Conservation (phyloP, 2,888 invertebrate species). For the Drosophila emarginata region DNA sequence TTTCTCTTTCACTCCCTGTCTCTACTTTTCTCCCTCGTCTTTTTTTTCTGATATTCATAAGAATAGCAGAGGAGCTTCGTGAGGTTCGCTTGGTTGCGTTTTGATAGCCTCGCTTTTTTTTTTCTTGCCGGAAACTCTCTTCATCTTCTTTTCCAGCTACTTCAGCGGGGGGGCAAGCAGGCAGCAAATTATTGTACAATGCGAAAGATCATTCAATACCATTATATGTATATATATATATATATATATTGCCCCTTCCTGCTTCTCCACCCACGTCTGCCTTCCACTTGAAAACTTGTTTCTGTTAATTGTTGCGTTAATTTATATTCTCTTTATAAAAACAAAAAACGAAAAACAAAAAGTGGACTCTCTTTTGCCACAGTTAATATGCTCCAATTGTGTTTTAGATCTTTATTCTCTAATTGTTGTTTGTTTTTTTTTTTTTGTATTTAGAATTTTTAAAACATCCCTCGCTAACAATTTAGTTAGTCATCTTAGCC, state of each 20-base stretch:
- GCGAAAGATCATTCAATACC: conserved; percentile 44
- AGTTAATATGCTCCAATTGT: conserved; percentile 49
- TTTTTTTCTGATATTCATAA: conserved; percentile 1
- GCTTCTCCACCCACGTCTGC: background rate
- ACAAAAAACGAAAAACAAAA: conserved; percentile 16
- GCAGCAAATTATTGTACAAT: conserved; percentile 18
- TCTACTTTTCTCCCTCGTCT: conserved; percentile 4
- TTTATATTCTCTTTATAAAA: conserved; percentile 47
- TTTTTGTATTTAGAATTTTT: conserved; percentile 10
- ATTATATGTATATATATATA: conserved; percentile 15
- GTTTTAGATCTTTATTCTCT: conserved; percentile 8
- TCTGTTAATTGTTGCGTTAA: conserved; percentile 52
- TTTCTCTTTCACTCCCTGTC: background rate
- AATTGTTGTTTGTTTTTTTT: background rate
- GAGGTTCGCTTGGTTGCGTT: conserved; percentile 6
- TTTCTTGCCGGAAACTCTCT: conserved; percentile 29
- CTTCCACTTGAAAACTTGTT: conserved; percentile 32
- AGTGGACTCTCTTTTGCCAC: conserved; percentile 23
- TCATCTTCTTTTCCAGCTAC: conserved; percentile 23
- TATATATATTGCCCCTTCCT: conserved; percentile 16
- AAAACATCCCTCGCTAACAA: conserved; percentile 13
- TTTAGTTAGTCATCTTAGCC: conserved; percentile 37
- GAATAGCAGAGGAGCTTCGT: background rate
- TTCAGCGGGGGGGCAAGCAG: conserved; percentile 57
- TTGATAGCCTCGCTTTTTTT: background rate